Evolutionary conservation across 2,797 vertebrate species (phyloP).

Genomic region (Arvicola amphibius): DNA sequence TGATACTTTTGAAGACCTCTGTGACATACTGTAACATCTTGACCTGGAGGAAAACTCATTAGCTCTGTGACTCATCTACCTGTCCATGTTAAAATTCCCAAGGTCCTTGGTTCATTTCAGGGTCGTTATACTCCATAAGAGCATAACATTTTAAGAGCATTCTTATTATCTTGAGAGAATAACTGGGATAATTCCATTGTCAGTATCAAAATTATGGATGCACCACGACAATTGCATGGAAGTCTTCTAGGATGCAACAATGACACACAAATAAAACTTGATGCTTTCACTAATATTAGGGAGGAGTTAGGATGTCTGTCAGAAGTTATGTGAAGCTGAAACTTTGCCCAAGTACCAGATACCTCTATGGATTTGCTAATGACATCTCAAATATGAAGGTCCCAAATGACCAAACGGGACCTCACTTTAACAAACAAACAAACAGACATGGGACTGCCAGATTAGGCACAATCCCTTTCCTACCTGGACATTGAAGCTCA

Average conservation of each 20-base stretch:
- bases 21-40: neutral
- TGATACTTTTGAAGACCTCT: neutral
- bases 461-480: neutral
- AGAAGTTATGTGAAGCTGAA: neutral
- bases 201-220: neutral
- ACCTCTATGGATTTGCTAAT: neutral
- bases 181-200: neutral
- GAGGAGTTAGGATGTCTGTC: neutral
- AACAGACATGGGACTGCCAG: neutral
- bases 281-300: neutral
- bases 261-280: neutral
- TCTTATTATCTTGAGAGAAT: neutral
- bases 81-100: neutral
- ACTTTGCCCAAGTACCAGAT: neutral
- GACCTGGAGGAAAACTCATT: neutral
- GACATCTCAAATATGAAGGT: neutral
- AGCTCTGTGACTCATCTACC: neutral
- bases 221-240: neutral
- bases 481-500: neutral
- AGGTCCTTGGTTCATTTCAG: neutral
- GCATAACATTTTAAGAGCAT: neutral
- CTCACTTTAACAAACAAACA: neutral
- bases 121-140: neutral
- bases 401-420: neutral
- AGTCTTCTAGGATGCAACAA: neutral